Conservation (phyloP, 2,888 invertebrate genomes). For the Lacanobia wlatinum region DNA sequence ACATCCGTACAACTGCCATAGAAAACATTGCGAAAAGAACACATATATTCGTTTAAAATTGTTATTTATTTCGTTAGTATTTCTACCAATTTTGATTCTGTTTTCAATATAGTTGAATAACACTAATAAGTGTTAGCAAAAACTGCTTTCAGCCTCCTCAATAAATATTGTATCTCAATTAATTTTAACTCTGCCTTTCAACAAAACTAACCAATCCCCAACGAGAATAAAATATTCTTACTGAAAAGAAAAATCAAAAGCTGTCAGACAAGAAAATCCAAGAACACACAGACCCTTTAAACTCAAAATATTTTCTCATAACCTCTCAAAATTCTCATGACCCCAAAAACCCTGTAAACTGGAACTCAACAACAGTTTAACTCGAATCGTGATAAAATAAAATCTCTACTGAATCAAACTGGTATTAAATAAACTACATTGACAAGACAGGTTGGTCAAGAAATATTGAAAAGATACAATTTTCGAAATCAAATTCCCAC, state of each 20-base stretch:
- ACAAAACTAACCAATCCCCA: too few relatives aligned
- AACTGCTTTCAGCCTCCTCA: too few relatives aligned
- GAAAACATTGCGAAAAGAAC: too few relatives aligned
- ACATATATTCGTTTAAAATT: too few relatives aligned
- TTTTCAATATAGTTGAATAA: too few relatives aligned
- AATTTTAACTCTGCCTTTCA: too few relatives aligned
- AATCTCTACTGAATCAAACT: constrained; percentile 69
- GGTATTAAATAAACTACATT: constrained; percentile 74
- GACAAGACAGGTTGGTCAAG: constrained; percentile 76
- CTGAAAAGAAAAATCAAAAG: constrained; percentile 6
- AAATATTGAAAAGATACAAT: constrained; percentile 69
- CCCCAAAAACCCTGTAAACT: constrained; percentile 65
- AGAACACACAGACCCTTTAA: neutral
- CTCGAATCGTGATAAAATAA: constrained; percentile 59
- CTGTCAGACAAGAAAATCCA: constrained; percentile 10
- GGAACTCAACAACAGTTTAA: constrained; percentile 60
- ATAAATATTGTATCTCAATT: too few relatives aligned
- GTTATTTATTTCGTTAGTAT: too few relatives aligned
- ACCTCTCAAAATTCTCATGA: constrained; percentile 71
- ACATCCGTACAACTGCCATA: too few relatives aligned
- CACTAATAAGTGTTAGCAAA: too few relatives aligned
- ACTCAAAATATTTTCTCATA: constrained; percentile 60
- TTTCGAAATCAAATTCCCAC: constrained; percentile 75
- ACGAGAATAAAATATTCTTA: neutral
- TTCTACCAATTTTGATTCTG: too few relatives aligned